Evolutionary conservation across 2,888 invertebrate genomes (phyloP).

Genomic region (Tiphia femorata): DNA sequence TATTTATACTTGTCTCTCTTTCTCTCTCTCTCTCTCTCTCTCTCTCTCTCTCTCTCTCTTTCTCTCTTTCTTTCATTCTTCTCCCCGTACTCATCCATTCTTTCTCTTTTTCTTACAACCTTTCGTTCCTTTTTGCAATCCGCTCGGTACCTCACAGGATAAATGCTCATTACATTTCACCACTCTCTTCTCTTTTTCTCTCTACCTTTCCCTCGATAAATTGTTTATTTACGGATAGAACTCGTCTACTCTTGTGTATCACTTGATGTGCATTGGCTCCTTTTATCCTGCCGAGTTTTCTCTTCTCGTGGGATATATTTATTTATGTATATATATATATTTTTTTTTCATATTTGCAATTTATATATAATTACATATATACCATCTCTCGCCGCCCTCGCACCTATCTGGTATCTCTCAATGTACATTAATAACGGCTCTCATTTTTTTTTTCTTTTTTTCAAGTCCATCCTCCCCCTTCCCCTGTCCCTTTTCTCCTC

Average conservation of each 20-base stretch:
- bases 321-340: conserved; percentile 3
- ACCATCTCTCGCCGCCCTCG: conserved; percentile 15
- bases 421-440: conserved; percentile 20
- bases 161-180: not conserved
- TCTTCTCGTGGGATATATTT: conserved; percentile 14
- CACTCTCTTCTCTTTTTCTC: not conserved
- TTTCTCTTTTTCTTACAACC: not conserved
- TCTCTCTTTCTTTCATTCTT: not conserved
- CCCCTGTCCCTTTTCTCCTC: no score
- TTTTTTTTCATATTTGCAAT: conserved; percentile 24
- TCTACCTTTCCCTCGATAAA: not conserved
- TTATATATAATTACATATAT: conserved; percentile 31
- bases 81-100: not conserved
- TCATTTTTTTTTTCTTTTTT: conserved; percentile 26
- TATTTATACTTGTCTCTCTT: not conserved
- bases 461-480: no score
- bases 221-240: not conserved
- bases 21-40: not conserved
- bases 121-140: conserved; percentile 5
- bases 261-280: conserved; percentile 12
- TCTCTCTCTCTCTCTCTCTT: not conserved
- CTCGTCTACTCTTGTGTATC: conserved; percentile 1
- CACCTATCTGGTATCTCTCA: no score
- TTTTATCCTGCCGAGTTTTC: conserved; percentile 17
- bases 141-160: not conserved